Conservation (phyloP, 2,888 invertebrate species). For the Tethea ocularis region DNA sequence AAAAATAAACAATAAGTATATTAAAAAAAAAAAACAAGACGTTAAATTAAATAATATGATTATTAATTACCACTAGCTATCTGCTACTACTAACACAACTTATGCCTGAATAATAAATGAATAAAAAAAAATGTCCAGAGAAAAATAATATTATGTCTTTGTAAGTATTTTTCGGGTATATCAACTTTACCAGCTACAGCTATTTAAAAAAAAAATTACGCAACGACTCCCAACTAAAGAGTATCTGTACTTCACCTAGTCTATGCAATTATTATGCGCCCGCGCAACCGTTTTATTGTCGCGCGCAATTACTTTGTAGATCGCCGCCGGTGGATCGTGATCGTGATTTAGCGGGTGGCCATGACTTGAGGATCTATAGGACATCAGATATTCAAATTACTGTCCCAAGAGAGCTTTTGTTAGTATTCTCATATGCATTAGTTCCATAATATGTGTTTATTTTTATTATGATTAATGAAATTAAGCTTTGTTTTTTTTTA, state of each 20-base stretch:
- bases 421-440: neutral
- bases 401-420: neutral
- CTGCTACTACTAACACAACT: too few relatives aligned
- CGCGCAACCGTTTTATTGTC: slow-evolving; percentile 16
- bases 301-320: slow-evolving; percentile 57
- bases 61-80: too few relatives aligned
- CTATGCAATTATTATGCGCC: slow-evolving; percentile 17
- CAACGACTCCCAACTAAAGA: neutral
- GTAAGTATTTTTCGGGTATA: too few relatives aligned
- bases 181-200: too few relatives aligned
- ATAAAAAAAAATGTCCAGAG: too few relatives aligned
- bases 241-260: neutral
- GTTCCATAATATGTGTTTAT: neutral
- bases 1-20: too few relatives aligned
- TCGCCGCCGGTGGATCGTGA: slow-evolving; percentile 65
- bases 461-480: neutral
- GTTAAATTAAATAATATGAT: too few relatives aligned
- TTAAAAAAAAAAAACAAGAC: too few relatives aligned
- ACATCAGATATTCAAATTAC: slow-evolving; percentile 8
- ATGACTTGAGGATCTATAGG: slow-evolving; percentile 17
- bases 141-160: too few relatives aligned
- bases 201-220: too few relatives aligned
- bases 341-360: slow-evolving; percentile 44
- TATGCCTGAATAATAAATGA: too few relatives aligned
- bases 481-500: too few relatives aligned